phyloP scores from a whole-genome alignment of 2,888 invertebrate species.

The Drosophila colorata region DNA sequence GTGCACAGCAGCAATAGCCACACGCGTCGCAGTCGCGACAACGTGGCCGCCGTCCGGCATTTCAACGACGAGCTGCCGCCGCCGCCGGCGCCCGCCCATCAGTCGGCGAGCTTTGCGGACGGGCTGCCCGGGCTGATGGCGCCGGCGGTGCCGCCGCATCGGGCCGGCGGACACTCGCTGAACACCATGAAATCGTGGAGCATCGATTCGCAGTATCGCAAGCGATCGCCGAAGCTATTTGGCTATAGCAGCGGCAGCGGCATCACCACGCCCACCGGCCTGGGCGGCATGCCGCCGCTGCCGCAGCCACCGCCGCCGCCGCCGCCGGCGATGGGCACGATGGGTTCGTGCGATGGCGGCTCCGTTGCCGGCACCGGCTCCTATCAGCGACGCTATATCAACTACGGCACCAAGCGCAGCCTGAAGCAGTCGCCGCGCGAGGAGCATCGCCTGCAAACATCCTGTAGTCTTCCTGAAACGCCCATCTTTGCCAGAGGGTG shows the following conservation, averaged over 20 bases:
- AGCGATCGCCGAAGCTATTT: conserved; percentile 87
- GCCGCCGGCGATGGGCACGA: conserved; percentile 57
- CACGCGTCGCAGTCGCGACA: conserved; percentile 71
- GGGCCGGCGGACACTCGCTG: conserved; percentile 85
- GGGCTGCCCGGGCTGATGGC: conserved; percentile 83
- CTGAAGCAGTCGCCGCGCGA: conserved; percentile 87
- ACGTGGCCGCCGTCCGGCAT: conserved; percentile 75
- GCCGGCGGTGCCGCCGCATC: conserved; percentile 91
- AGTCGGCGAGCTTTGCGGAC: conserved; percentile 52
- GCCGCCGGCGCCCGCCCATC: conserved; percentile 81
- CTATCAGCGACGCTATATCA: conserved; percentile 85
- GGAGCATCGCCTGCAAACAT: conserved; percentile 90
- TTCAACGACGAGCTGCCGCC: conserved; percentile 81
- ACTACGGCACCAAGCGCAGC: conserved; percentile 84
- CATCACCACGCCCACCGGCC: conserved; percentile 80
- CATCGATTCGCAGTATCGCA: conserved; percentile 92
- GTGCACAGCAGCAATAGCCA: conserved; percentile 71
- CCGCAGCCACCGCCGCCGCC: conserved; percentile 65
- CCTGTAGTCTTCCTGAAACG: conserved; percentile 94
- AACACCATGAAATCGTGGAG: conserved; percentile 93
- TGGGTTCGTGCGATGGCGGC: conserved; percentile 55
- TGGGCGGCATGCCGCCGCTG: conserved; percentile 66
- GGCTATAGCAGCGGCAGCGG: conserved; percentile 86
- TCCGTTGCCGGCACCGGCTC: conserved; percentile 85
- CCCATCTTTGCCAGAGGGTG: conserved; percentile 93